phyloP scores from a whole-genome alignment of 2,113 vertebrate species.

The Pseudorectes ferrugineus region DNA sequence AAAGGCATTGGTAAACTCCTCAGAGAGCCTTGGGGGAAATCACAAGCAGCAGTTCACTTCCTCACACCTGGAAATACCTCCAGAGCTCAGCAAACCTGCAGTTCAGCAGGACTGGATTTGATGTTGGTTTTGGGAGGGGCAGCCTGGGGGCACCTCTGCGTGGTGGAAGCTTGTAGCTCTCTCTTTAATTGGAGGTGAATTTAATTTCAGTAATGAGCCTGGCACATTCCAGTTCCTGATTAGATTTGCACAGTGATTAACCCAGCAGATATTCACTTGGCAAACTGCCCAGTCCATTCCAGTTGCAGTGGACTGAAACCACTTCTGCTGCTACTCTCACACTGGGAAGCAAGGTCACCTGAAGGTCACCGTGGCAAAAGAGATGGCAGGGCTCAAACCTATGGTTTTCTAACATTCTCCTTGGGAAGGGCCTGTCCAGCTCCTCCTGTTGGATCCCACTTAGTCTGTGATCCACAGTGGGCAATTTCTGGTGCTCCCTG shows the following conservation, averaged over 20 bases:
- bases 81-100: not conserved
- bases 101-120: not conserved
- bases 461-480: not conserved
- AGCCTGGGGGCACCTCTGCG: constrained; percentile 28
- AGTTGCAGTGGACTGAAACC: constrained; percentile 56
- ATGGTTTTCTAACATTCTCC: not conserved
- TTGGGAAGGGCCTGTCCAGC: not conserved
- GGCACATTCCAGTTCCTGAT: constrained; percentile 61
- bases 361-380: not conserved
- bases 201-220: constrained; percentile 61
- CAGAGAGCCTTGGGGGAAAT: not conserved
- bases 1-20: not conserved
- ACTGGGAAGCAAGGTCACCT: constrained; percentile 16
- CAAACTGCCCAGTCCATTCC: constrained; percentile 35
- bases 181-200: constrained; percentile 60
- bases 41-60: not conserved
- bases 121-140: constrained; percentile 16
- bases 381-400: not conserved
- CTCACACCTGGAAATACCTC: constrained; percentile 28
- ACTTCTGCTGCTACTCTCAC: not conserved
- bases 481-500: not conserved
- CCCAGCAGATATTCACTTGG: constrained; percentile 51
- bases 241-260: constrained; percentile 62
- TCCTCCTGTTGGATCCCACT: not conserved
- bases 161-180: constrained; percentile 30